phyloP scores from a whole-genome alignment of 1,140 invertebrate species.

The Plutomurus gul region DNA sequence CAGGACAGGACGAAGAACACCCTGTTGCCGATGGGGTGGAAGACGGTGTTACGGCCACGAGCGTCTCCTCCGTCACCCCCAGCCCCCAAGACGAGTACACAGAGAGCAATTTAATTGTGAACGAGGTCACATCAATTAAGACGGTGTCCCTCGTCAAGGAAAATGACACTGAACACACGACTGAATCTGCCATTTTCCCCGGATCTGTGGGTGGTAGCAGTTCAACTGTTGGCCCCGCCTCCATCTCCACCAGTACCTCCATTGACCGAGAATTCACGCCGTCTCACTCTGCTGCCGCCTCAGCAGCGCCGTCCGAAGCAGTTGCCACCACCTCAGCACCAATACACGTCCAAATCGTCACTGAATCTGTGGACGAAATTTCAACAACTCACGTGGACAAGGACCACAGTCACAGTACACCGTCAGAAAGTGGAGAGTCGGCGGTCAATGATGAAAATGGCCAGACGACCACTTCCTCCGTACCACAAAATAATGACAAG shows the following conservation, averaged over 20 bases:
- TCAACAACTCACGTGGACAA: background rate
- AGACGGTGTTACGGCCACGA: background rate
- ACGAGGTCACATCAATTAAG: background rate
- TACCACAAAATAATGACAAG: background rate
- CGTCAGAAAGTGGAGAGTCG: background rate
- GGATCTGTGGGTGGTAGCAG: background rate
- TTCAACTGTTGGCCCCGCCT: background rate
- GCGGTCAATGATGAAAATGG: background rate
- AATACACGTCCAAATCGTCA: background rate
- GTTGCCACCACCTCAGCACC: background rate
- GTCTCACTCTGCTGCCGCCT: background rate
- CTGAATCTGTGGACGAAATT: background rate
- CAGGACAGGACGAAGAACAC: background rate
- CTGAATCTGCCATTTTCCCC: background rate
- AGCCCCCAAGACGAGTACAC: background rate
- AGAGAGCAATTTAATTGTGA: background rate
- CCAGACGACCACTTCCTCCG: background rate
- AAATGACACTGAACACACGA: background rate
- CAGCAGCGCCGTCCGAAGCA: background rate
- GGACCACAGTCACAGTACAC: background rate
- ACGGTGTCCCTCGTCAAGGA: background rate
- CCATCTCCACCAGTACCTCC: background rate
- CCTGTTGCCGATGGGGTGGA: background rate
- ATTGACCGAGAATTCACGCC: background rate
- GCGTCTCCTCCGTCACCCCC: background rate